Evolutionary conservation across 2,113 vertebrate species (phyloP).

Genomic region (Dascyllus trimaculatus): DNA sequence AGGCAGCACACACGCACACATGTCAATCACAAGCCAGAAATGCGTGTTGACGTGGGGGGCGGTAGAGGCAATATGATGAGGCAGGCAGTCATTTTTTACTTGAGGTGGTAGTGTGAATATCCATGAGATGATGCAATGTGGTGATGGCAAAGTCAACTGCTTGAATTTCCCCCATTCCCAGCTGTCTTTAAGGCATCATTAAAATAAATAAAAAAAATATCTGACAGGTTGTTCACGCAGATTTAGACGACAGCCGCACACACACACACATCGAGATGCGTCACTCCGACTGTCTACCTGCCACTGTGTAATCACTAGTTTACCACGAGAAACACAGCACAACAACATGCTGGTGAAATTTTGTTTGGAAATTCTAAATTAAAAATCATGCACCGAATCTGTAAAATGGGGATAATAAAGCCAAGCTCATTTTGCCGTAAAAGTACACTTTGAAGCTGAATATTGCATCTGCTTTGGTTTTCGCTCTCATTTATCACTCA

Average conservation of each 20-base stretch:
- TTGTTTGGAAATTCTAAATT: constrained; percentile 1
- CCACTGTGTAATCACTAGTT: neutral
- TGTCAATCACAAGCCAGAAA: constrained; percentile 7
- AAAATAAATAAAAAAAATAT: constrained; percentile 9
- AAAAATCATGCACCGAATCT: neutral
- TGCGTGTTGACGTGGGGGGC: neutral
- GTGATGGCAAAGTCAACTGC: constrained; percentile 1
- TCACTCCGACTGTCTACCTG: neutral
- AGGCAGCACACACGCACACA: neutral
- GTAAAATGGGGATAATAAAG: neutral
- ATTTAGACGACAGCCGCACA: neutral
- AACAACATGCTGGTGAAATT: neutral
- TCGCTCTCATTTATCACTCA: constrained; percentile 1
- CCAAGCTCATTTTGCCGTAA: constrained; percentile 2
- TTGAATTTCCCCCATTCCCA: constrained; percentile 2
- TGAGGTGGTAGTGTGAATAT: constrained; percentile 14
- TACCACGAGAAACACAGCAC: neutral
- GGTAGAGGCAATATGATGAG: neutral
- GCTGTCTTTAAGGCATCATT: constrained; percentile 23
- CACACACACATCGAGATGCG: neutral
- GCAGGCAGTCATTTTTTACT: constrained; percentile 12
- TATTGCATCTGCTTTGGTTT: neutral
- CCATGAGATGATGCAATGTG: constrained; percentile 37
- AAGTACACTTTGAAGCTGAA: neutral
- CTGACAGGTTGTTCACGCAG: constrained; percentile 8